A percentile compares a stretch with the other conserved stretches of the same genome.
phyloP scores from a whole-genome alignment of 1,140 invertebrate species.

The Telenomus remus region DNA sequence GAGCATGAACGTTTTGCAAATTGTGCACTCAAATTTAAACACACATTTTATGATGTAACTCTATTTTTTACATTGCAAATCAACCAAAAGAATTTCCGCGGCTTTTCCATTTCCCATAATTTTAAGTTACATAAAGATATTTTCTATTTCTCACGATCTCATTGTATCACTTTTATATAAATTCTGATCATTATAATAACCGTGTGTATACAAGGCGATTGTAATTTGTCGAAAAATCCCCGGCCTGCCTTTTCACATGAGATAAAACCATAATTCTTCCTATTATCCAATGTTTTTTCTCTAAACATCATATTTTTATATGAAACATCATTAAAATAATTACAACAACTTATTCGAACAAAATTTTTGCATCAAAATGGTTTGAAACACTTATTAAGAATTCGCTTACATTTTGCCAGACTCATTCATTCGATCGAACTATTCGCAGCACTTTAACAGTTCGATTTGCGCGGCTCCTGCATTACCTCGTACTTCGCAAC shows the following conservation, averaged over 20 bases:
- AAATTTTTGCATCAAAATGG: too few relatives aligned
- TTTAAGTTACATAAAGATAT: background rate
- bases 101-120: background rate
- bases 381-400: too few relatives aligned
- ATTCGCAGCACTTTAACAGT: conserved; percentile 22
- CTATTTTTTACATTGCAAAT: background rate
- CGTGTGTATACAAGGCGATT: background rate
- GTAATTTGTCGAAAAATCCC: too few relatives aligned
- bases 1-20: background rate
- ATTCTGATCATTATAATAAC: background rate
- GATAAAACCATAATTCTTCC: too few relatives aligned
- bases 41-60: background rate
- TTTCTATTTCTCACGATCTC: conserved; percentile 1
- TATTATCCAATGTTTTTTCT: too few relatives aligned
- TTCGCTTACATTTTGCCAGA: conserved; percentile 63
- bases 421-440: conserved; percentile 68
- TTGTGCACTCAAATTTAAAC: background rate
- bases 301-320: too few relatives aligned
- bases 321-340: too few relatives aligned
- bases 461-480: conserved; percentile 27
- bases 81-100: background rate
- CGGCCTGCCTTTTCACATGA: too few relatives aligned
- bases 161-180: background rate
- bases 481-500: conserved; percentile 54
- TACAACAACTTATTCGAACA: too few relatives aligned